Conservation (phyloP, 2,888 invertebrate genomes). For the Girardia tigrina region DNA sequence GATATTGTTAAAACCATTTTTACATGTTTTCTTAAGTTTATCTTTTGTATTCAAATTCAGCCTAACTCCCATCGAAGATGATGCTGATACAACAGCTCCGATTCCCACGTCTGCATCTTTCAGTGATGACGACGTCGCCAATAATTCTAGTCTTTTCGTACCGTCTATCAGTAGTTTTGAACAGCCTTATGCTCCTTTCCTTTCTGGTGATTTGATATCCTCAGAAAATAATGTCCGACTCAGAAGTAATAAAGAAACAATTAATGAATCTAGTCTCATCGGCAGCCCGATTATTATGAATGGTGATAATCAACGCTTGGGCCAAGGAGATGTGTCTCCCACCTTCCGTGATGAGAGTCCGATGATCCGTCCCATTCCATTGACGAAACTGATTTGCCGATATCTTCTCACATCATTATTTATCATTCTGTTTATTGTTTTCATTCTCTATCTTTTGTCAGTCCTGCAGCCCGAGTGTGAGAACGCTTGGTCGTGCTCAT, state of each 20-base stretch:
- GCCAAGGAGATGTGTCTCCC: background rate
- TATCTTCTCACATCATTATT: background rate
- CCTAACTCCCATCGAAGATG: background rate
- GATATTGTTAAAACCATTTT: no score
- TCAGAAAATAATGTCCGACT: background rate
- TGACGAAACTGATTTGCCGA: background rate
- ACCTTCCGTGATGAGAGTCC: background rate
- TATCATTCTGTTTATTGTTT: background rate
- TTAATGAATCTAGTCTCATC: background rate
- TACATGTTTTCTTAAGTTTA: no score
- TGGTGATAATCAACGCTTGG: slow-evolving; percentile 19
- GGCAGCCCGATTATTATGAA: background rate
- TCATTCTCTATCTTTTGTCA: background rate
- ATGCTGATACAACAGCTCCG: background rate
- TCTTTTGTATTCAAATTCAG: no score
- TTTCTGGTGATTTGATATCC: background rate
- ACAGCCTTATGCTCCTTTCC: background rate
- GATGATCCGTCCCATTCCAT: background rate
- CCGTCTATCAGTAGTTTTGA: slow-evolving; percentile 6
- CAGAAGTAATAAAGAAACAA: background rate
- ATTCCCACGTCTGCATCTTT: slow-evolving; percentile 2
- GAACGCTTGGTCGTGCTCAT: background rate
- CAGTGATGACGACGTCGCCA: slow-evolving; percentile 5
- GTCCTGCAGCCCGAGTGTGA: background rate
- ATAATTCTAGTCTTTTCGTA: background rate